These are phyloP conservation scores for Chrysochloris asiatica DNA, from an alignment of 2,113 vertebrate species.

Conservation along the genomic window DNA sequence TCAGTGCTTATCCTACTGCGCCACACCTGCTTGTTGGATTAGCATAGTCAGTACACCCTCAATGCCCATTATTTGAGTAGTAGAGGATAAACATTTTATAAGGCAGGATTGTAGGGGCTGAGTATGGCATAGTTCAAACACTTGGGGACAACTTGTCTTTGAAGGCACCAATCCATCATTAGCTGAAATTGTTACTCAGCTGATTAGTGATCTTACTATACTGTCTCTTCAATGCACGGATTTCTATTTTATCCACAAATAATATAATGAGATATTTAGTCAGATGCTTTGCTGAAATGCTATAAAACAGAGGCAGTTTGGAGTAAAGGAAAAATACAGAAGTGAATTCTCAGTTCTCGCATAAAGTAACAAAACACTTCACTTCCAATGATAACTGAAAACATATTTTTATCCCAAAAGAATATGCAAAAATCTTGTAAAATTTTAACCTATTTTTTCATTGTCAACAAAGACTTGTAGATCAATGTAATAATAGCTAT, in stretches of 20 bases:
- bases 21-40: too few species aligned
- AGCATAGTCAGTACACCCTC: background rate
- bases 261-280: background rate
- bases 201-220: background rate
- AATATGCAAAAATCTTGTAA: slow-evolving; percentile 6
- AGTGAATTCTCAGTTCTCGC: background rate
- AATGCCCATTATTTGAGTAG: background rate
- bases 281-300: background rate
- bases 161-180: background rate
- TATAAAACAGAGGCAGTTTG: background rate
- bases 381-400: background rate
- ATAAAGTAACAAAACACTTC: background rate
- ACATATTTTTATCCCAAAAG: slow-evolving; percentile 17
- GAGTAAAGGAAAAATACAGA: background rate
- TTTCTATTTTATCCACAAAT: background rate
- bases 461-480: slow-evolving; percentile 18
- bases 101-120: background rate
- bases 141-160: background rate
- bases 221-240: background rate
- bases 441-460: slow-evolving; percentile 44
- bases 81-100: background rate
- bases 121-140: background rate
- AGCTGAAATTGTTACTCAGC: background rate
- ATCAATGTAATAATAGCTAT: background rate
- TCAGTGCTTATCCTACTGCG: too few species aligned